A percentile compares a stretch with the other conserved stretches of the same genome.
These are phyloP conservation scores for Elaphurus davidianus DNA, from an alignment of 2,113 vertebrate species.

Conservation along the genomic window DNA sequence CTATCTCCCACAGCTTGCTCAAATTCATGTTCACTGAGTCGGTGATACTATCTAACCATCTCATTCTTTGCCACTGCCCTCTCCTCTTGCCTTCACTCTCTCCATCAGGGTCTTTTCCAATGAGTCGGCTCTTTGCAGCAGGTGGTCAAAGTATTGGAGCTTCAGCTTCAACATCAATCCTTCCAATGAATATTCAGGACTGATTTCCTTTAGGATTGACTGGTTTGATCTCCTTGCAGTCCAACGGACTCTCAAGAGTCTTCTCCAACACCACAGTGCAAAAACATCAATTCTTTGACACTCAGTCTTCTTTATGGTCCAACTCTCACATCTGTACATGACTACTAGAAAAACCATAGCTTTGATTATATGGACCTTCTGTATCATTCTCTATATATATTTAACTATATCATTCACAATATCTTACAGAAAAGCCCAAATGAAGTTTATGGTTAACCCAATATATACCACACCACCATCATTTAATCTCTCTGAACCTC, in stretches of 20 bases:
- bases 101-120: background rate
- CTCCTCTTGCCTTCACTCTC: background rate
- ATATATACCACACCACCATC: background rate
- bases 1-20: background rate
- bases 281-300: background rate
- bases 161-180: background rate
- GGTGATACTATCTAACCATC: background rate
- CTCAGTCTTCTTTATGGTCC: background rate
- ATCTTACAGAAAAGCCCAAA: background rate
- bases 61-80: fast-evolving
- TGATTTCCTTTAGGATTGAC: background rate
- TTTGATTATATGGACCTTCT: background rate
- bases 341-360: background rate
- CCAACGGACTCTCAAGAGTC: background rate
- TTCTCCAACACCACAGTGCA: background rate
- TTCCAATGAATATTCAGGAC: background rate
- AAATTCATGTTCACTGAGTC: background rate
- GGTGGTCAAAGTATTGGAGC: background rate
- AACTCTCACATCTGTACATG: background rate
- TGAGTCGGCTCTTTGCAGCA: background rate
- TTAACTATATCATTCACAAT: background rate
- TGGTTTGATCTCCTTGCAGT: background rate
- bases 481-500: background rate
- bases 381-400: background rate
- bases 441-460: background rate